Evolutionary conservation across 2,113 vertebrate genomes (phyloP), one percentile per base, ranked within the genome.

Genomic region (Excalfactoria chinensis): DNA sequence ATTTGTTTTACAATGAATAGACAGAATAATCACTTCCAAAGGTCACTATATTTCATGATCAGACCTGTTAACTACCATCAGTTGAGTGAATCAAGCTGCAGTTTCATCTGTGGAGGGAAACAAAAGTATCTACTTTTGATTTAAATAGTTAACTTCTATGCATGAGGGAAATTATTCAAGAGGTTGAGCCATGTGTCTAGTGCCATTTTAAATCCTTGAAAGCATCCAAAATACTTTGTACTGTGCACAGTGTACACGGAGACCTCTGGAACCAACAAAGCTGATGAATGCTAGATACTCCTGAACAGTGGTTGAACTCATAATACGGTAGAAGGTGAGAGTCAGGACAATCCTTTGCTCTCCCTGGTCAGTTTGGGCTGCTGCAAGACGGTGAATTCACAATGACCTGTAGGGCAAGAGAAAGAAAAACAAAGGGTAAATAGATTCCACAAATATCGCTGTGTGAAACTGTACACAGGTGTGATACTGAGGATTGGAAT

Each of bases 371-470:
- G 9, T 8, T 17, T 62, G 41, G 41, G 18, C n/a, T 48, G 11
- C 16, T 25, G 49, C 7, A 53, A 19, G 11, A 7, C 21, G 22
- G 4, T 40, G 16, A 81, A 78, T 8, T 82, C 9, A 7, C 1
- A 0, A 9, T 16, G 25, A 37, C 28, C 53, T 58, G 21, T 34
- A 28, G 2, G 11, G 37, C 18, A 40, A 28, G 13, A 1, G 1
- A 60, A 71, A 62, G 13, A 64, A 9, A 70, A 80, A 15, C 13
- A 56, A 59, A 32, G 48, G 8, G 21, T 5, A 70, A 7, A 53
- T 4, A 6, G 13, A 46, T 6, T 48, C 13, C 32, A 25, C 32
- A 88, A 17, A 6, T 55, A 13, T 13, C 20, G 26, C 26, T 68
- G 2, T 67, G 77, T 67, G 56, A 84, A 88, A 71, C 6, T 0